Base-by-base conservation (phyloP, 2,888 invertebrate species). In the Macrophya annulata region DNA sequence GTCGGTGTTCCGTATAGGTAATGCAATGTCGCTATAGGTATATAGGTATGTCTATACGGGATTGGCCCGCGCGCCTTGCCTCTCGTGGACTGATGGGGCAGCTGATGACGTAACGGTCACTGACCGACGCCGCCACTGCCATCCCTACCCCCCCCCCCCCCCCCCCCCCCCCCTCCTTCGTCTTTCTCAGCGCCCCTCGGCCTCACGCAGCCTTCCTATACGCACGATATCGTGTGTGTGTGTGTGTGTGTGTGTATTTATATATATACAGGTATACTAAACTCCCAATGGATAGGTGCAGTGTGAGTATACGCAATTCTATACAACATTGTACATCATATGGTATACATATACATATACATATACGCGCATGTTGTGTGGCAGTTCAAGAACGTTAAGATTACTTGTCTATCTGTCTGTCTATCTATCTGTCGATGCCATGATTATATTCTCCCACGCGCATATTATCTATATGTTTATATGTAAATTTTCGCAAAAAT, bases 31-130 rank as follows among this genome's bases (percentile, higher is more conserved):
- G 76, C 74, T 37, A 74, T 40, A 31, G 71, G 45, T 21, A 51
- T 62, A 45, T n/a, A n/a, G n/a, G n/a, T n/a, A n/a, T n/a, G 72
- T 43, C 68, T 68, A 74, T 25, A 76, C 37, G 12, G 55, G 77
- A 77, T 77, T 55, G 77, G 77, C 31, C 77, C 55, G 77, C 77
- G 81, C 77, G 62, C 81, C 81, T 59, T 81, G 62, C 81, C 81
- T 81, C 59, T 85, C 87, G 87, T 82, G 86, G 87, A 83, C 87
- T 86, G 89, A 90, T 90, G 88, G 89, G 88, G 88, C 88, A 89
- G 90, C 87, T 88, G 92, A 92, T 93, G 93, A 93, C 91, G 92
- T 93, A 92, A 93, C 92, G 93, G 93, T 93, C 93, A 92, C 87
- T 92, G 93, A 93, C 91, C 93, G 81, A 81, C 81, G 62, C 21